Percentiles rank a stretch among this genome's conserved stretches.
Evolutionary conservation across 1,140 invertebrate species (phyloP).

Genomic region (Aphis craccivora): DNA sequence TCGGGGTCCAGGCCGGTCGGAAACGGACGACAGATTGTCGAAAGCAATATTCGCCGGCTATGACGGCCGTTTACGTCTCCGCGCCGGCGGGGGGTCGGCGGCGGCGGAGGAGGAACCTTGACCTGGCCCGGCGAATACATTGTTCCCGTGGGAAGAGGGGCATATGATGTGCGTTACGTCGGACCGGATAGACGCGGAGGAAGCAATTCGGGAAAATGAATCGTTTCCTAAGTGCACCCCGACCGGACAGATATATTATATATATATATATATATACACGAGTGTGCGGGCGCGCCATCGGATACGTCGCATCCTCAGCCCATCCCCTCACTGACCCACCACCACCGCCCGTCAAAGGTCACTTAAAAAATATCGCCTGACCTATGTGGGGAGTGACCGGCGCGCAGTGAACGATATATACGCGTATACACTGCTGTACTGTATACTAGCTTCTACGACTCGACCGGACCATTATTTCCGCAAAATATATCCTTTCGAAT

Average conservation of each 20-base stretch:
- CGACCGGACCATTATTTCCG: background rate
- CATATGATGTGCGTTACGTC: constrained; percentile 49
- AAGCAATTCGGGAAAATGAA: constrained; percentile 58
- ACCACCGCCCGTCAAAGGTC: constrained; percentile 6
- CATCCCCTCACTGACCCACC: background rate
- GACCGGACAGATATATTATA: constrained; percentile 46
- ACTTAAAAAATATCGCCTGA: constrained; percentile 42
- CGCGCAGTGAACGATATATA: background rate
- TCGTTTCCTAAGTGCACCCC: constrained; percentile 57
- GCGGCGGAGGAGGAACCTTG: background rate
- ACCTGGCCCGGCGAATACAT: constrained; percentile 32
- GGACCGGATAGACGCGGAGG: constrained; percentile 50
- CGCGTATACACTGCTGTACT: background rate
- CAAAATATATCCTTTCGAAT: background rate
- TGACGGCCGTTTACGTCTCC: background rate
- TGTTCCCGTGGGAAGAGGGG: constrained; percentile 57
- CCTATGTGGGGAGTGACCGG: background rate
- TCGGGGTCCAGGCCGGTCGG: constrained; percentile 31
- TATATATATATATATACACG: background rate
- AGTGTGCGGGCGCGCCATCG: background rate
- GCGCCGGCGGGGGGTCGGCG: background rate
- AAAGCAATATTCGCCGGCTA: constrained; percentile 14
- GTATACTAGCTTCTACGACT: background rate
- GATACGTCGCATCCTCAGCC: background rate
- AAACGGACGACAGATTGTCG: constrained; percentile 51